Percentiles rank a stretch among this genome's conserved stretches.
Evolutionary conservation across 1,140 invertebrate species (phyloP).

Genomic region (Leucophenga varia): DNA sequence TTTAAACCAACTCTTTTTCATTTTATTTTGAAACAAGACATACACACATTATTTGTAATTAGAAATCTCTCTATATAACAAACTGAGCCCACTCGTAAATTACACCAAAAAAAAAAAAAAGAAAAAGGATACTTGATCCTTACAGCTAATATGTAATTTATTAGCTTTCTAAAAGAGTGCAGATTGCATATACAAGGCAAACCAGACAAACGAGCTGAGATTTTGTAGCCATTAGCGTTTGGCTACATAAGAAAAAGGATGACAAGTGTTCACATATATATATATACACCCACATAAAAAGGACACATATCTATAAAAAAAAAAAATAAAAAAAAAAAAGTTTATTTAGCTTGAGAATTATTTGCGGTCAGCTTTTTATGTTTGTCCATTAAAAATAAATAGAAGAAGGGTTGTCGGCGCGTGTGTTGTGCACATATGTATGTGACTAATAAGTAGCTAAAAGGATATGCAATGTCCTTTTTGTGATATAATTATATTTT

Average conservation of each 20-base stretch:
- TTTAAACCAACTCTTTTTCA: too few species aligned
- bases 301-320: neutral
- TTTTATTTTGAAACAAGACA: too few species aligned
- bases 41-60: too few species aligned
- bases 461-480: constrained; percentile 18
- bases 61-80: constrained; percentile 13
- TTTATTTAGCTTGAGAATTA: constrained; percentile 12
- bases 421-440: constrained; percentile 6
- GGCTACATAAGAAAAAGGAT: constrained; percentile 13
- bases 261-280: neutral
- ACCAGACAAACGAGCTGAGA: constrained; percentile 37
- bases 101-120: too few species aligned
- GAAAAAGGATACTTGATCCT: too few species aligned
- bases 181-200: neutral
- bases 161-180: constrained; percentile 22
- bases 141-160: constrained; percentile 52
- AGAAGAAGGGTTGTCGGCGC: too few species aligned
- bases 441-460: neutral
- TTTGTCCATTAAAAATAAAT: too few species aligned
- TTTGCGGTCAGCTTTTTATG: constrained; percentile 29
- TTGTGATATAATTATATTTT: constrained; percentile 40
- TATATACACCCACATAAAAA: neutral
- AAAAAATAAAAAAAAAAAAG: too few species aligned
- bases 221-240: constrained; percentile 37
- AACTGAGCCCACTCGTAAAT: constrained; percentile 45